Percentiles rank a stretch among this genome's conserved stretches.
Evolutionary conservation across 2,113 vertebrate genomes (phyloP).

Genomic region (Elephantulus edwardii): DNA sequence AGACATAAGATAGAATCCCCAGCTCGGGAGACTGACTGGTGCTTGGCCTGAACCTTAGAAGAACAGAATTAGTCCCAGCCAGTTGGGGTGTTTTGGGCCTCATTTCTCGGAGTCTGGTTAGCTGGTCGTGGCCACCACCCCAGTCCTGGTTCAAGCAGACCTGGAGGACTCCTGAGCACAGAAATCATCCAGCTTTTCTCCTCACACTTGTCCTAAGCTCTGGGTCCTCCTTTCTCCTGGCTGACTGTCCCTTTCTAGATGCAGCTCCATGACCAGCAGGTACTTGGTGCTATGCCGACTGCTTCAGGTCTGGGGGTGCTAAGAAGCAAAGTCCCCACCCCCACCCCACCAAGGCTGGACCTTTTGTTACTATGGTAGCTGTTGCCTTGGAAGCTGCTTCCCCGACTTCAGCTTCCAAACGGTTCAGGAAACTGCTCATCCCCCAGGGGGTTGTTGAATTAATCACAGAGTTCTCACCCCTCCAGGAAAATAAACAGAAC

Average conservation of each 20-base stretch:
- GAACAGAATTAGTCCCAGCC: background rate
- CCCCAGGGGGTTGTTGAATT: slow-evolving; percentile 52
- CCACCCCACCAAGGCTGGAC: slow-evolving; percentile 43
- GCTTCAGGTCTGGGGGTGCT: slow-evolving; percentile 35
- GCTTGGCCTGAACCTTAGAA: background rate
- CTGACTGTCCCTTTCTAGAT: background rate
- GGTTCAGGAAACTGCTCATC: slow-evolving; percentile 57
- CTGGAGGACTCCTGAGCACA: background rate
- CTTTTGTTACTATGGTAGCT: slow-evolving; percentile 73
- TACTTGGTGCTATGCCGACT: background rate
- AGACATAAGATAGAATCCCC: too few species aligned
- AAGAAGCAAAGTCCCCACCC: slow-evolving; percentile 47
- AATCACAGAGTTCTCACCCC: slow-evolving; percentile 69
- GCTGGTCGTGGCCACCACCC: background rate
- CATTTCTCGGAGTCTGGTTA: background rate
- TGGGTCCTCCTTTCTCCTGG: background rate
- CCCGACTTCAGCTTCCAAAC: slow-evolving; percentile 61
- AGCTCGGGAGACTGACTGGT: background rate
- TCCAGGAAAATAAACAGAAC: slow-evolving; percentile 70
- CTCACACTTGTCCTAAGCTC: background rate
- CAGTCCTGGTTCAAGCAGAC: background rate
- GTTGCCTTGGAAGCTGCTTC: slow-evolving; percentile 77
- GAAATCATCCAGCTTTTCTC: background rate
- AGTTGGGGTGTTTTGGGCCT: background rate
- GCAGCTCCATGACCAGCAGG: background rate